Evolutionary conservation across 2,113 vertebrate genomes (phyloP).

Genomic region (Potamarius usumacintae): DNA sequence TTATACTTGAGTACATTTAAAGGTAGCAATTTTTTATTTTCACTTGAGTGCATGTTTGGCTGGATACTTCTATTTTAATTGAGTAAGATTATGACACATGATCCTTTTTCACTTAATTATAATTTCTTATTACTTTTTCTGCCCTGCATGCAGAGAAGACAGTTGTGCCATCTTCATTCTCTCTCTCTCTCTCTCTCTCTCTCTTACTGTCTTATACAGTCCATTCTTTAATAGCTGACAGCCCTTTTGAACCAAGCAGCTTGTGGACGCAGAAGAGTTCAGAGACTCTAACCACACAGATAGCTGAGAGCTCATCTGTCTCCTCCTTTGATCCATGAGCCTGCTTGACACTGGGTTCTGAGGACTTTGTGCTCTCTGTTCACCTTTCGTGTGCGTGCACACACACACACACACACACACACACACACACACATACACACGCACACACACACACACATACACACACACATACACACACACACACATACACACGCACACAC

Average conservation of each 20-base stretch:
- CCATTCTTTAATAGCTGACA: conserved; percentile 16
- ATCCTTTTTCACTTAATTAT: not conserved
- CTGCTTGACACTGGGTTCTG: conserved; percentile 30
- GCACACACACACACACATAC: conserved; percentile 12
- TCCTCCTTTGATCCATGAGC: conserved; percentile 44
- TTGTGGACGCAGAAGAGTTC: conserved; percentile 29
- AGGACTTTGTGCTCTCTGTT: conserved; percentile 22
- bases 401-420: conserved; percentile 12
- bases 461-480: conserved; percentile 12
- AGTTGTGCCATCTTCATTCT: not conserved
- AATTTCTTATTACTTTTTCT: not conserved
- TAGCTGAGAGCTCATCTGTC: conserved; percentile 39
- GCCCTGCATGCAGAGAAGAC: not conserved
- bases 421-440: conserved; percentile 13
- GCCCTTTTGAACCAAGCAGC: conserved; percentile 23
- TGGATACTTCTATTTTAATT: not conserved
- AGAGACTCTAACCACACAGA: conserved; percentile 42
- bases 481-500: conserved; percentile 19
- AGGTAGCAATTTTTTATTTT: not conserved
- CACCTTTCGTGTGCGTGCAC: conserved; percentile 3
- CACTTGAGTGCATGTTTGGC: not conserved
- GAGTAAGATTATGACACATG: not conserved
- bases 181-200: not conserved
- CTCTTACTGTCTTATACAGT: not conserved
- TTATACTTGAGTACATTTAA: not conserved